phyloP scores from a whole-genome alignment of 2,797 vertebrate species.

The Hemibagrus guttatus region DNA sequence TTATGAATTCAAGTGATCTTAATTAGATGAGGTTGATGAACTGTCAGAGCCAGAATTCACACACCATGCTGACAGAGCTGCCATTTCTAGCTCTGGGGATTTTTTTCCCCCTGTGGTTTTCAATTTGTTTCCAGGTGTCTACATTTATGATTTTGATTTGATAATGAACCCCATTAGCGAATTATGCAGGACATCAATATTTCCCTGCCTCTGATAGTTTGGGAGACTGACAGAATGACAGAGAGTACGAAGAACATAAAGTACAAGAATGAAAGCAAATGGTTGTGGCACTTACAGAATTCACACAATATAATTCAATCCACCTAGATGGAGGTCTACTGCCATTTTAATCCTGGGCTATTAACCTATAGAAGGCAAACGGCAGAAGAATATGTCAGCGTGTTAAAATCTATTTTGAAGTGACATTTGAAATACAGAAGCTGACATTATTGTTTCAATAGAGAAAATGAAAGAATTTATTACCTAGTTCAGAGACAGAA shows the following conservation, averaged over 20 bases:
- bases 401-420: slow-evolving; percentile 34
- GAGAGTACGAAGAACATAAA: neutral
- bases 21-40: neutral
- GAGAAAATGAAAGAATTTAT: neutral
- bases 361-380: slow-evolving; percentile 15
- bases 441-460: slow-evolving; percentile 12
- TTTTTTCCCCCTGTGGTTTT: neutral
- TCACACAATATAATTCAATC: slow-evolving; percentile 4
- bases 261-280: slow-evolving; percentile 14
- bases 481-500: neutral
- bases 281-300: neutral
- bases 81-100: neutral
- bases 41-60: neutral
- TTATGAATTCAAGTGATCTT: neutral
- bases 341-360: slow-evolving; percentile 14
- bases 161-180: neutral
- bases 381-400: neutral
- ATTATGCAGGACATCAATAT: neutral
- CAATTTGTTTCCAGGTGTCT: neutral
- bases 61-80: neutral
- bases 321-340: slow-evolving; percentile 4
- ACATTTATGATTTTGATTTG: neutral
- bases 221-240: neutral
- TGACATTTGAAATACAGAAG: slow-evolving; percentile 36
- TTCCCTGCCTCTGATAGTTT: no score